phyloP scores from a whole-genome alignment of 1,140 invertebrate genomes.

The Aplysia californica region DNA sequence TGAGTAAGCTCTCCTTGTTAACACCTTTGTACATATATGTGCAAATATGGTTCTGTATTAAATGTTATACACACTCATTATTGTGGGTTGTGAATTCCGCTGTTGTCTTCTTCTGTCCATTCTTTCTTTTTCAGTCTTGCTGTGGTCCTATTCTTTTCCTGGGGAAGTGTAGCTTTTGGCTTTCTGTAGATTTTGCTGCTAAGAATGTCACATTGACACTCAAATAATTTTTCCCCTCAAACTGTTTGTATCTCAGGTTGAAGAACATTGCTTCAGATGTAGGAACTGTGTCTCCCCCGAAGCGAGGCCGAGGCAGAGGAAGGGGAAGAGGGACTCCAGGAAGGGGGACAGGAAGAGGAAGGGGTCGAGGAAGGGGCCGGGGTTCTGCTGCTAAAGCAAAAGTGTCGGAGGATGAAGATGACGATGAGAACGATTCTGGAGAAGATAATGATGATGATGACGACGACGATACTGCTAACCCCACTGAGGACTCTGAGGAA shows the following conservation, averaged over 20 bases:
- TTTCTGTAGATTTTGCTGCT: neutral
- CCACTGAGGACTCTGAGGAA: too few species aligned
- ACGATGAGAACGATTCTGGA: neutral
- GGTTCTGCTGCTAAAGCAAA: too few species aligned
- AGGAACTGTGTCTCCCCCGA: neutral
- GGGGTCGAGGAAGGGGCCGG: constrained; percentile 6
- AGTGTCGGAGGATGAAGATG: constrained; percentile 3
- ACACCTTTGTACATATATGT: too few species aligned
- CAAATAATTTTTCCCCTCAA: neutral
- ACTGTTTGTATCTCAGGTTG: too few species aligned
- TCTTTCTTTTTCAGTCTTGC: too few species aligned
- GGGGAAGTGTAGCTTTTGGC: neutral
- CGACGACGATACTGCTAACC: neutral
- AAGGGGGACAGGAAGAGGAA: neutral
- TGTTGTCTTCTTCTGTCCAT: too few species aligned
- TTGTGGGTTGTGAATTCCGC: too few species aligned
- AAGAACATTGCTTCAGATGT: neutral
- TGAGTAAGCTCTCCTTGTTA: too few species aligned
- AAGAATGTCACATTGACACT: neutral
- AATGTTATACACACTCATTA: too few species aligned
- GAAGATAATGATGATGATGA: neutral
- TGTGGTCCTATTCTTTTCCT: too few species aligned
- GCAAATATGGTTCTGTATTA: too few species aligned
- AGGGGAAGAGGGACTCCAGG: neutral
- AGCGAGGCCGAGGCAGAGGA: neutral